Conservation (phyloP, 2,113 vertebrate species). For the Phalacrocorax pelagicus region DNA sequence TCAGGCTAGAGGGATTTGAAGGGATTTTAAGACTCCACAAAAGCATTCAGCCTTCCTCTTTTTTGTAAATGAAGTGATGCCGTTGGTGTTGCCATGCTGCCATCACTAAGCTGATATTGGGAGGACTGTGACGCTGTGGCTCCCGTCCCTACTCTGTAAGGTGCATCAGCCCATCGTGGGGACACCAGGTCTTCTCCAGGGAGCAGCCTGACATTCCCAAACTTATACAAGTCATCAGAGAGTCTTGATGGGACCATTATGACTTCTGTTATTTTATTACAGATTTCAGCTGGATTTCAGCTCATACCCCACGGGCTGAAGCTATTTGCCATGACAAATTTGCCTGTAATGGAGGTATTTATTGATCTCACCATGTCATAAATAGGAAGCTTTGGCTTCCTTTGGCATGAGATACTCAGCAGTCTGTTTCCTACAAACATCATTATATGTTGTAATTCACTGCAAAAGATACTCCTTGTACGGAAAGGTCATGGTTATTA, state of each 20-base stretch:
- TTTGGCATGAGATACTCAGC: background rate
- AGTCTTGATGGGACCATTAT: background rate
- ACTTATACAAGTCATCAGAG: background rate
- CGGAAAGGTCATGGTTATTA: background rate
- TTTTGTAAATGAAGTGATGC: background rate
- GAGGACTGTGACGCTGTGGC: fast-evolving
- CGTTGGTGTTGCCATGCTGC: background rate
- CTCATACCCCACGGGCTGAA: background rate
- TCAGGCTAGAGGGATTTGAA: background rate
- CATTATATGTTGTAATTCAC: background rate
- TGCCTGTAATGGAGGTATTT: background rate
- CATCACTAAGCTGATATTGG: background rate
- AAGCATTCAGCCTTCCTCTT: background rate
- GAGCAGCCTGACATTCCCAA: background rate
- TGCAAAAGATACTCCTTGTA: background rate
- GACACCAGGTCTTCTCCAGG: background rate
- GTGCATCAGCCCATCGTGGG: background rate
- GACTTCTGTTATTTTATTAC: background rate
- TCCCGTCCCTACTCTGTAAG: fast-evolving
- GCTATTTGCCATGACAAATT: background rate
- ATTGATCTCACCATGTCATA: background rate
- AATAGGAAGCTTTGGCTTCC: slow-evolving; percentile 5
- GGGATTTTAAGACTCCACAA: background rate
- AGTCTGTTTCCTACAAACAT: background rate
- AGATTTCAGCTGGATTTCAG: background rate